Evolutionary conservation across 2,888 invertebrate genomes (phyloP).

Genomic region (Agrochola circellaris): DNA sequence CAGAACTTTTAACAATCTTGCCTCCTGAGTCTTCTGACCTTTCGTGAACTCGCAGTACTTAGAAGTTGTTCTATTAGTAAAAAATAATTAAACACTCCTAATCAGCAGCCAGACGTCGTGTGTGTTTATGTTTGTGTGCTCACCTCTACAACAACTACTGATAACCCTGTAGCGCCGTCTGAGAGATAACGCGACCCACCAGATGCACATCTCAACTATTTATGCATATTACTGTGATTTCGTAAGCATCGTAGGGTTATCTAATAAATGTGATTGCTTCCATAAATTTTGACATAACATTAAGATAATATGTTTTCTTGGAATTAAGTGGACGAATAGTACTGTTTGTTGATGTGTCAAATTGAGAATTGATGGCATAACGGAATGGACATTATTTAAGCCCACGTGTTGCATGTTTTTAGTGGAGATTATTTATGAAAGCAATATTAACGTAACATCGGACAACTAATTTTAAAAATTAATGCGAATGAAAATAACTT

Average conservation of each 20-base stretch:
- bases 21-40: slow-evolving; percentile 32
- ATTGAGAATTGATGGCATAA: slow-evolving; percentile 53
- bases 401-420: slow-evolving; percentile 51
- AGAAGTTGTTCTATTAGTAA: slow-evolving; percentile 43
- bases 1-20: slow-evolving; percentile 39
- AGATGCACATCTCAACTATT: slow-evolving; percentile 60
- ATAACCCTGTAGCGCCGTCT: slow-evolving; percentile 67
- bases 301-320: slow-evolving; percentile 38
- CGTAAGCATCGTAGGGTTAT: slow-evolving; percentile 56
- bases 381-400: slow-evolving; percentile 54
- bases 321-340: slow-evolving; percentile 45
- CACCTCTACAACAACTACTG: slow-evolving; percentile 53
- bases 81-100: slow-evolving; percentile 55
- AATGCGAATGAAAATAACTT: slow-evolving; percentile 44
- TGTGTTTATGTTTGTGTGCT: slow-evolving; percentile 59
- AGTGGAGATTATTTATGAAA: slow-evolving; percentile 58
- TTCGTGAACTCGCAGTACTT: slow-evolving; percentile 46
- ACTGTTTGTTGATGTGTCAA: slow-evolving; percentile 65
- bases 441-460: slow-evolving; percentile 34
- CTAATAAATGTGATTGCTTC: slow-evolving; percentile 56
- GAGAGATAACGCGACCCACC: slow-evolving; percentile 64
- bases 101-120: slow-evolving; percentile 53
- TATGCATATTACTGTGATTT: slow-evolving; percentile 57
- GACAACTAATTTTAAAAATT: slow-evolving; percentile 35
- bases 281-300: slow-evolving; percentile 62